Conservation (phyloP, 2,113 vertebrate species). For the Xyrauchen texanus region DNA sequence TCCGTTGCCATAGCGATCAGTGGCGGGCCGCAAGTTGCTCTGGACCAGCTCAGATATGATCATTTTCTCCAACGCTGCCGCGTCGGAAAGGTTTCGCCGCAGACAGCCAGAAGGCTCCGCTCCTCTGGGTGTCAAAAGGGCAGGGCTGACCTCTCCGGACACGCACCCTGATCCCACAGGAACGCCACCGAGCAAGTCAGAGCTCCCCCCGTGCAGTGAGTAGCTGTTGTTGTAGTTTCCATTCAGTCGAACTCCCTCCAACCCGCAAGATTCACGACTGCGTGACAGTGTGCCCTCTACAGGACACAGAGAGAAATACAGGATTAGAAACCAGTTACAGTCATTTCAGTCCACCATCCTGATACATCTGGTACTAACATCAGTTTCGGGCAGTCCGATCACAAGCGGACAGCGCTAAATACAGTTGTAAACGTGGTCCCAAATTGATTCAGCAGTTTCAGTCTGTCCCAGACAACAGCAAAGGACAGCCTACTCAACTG, state of each 20-base stretch:
- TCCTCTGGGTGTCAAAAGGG: slow-evolving; percentile 73
- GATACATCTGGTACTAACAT: too few species aligned
- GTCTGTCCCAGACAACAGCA: too few species aligned
- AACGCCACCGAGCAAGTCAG: slow-evolving; percentile 83
- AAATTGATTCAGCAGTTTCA: too few species aligned
- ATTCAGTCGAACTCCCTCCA: slow-evolving; percentile 90
- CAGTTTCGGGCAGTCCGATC: too few species aligned
- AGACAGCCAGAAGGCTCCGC: slow-evolving; percentile 70
- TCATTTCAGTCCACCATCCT: background rate
- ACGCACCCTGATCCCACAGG: slow-evolving; percentile 61
- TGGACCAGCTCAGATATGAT: slow-evolving; percentile 94
- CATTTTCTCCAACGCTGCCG: slow-evolving; percentile 90
- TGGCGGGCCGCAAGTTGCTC: slow-evolving; percentile 83
- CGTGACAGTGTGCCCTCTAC: slow-evolving; percentile 83
- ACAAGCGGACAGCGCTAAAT: too few species aligned
- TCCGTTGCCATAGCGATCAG: slow-evolving; percentile 71
- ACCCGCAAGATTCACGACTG: slow-evolving; percentile 84
- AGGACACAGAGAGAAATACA: slow-evolving; percentile 39
- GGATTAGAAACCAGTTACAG: background rate
- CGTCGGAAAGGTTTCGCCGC: slow-evolving; percentile 83
- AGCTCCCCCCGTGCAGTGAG: slow-evolving; percentile 82
- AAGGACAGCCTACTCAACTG: too few species aligned
- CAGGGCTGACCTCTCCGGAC: slow-evolving; percentile 71
- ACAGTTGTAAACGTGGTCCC: too few species aligned
- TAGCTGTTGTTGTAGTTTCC: slow-evolving; percentile 96